Conservation (phyloP, 1,140 invertebrate species). For the Temnothorax curvispinosus region DNA sequence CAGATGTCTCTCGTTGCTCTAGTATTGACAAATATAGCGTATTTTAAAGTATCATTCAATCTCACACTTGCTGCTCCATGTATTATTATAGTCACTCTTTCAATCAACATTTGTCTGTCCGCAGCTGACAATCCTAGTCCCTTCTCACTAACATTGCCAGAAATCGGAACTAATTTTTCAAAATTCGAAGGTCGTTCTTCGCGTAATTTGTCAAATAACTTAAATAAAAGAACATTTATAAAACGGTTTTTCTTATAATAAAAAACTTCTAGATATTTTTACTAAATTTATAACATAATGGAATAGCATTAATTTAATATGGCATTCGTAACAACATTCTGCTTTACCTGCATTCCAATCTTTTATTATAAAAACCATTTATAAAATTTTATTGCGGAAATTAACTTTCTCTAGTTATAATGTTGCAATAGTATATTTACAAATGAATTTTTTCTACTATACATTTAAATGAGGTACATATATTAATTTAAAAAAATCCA, state of each 20-base stretch:
- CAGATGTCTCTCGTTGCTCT: slow-evolving; percentile 89
- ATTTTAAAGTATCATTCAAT: slow-evolving; percentile 94
- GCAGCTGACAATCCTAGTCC: slow-evolving; percentile 87
- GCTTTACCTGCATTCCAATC: background rate
- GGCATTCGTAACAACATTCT: background rate
- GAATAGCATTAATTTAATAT: background rate
- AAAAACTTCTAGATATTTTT: background rate
- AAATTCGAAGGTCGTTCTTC: slow-evolving; percentile 84
- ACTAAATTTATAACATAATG: background rate
- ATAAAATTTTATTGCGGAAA: background rate
- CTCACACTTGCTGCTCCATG: slow-evolving; percentile 97
- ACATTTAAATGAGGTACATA: background rate
- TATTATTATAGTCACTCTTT: slow-evolving; percentile 94
- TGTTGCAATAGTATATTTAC: background rate
- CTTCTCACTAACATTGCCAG: slow-evolving; percentile 91
- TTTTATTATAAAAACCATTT: background rate
- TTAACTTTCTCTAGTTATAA: background rate
- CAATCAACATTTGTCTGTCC: slow-evolving; percentile 87
- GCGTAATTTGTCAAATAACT: slow-evolving; percentile 85
- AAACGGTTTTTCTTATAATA: background rate
- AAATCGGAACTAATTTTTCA: slow-evolving; percentile 91
- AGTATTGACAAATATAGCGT: slow-evolving; percentile 89
- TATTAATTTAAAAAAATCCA: too few relatives aligned
- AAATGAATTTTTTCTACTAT: background rate
- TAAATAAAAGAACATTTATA: background rate